Percentiles rank a stretch among this genome's conserved stretches.
These are phyloP conservation scores for Zaprionus lineosus DNA, from an alignment of 2,888 invertebrate species.

Conservation along the genomic window DNA sequence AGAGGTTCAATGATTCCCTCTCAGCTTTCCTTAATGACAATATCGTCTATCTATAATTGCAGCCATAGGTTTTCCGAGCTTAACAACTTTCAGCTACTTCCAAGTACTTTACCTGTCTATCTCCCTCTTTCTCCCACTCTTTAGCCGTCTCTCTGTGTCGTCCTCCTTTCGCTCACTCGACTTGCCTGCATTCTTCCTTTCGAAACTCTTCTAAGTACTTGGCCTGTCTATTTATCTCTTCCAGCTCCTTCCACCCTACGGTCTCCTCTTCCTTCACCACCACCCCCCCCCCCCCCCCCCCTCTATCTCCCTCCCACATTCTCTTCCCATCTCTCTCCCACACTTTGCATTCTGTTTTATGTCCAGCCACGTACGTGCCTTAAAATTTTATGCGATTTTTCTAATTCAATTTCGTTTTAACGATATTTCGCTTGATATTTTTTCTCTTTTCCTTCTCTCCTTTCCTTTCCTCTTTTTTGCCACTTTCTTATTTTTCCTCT, in stretches of 20 bases:
- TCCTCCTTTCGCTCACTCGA: too few species aligned
- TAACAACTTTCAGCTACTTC: too few species aligned
- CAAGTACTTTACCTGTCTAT: too few species aligned
- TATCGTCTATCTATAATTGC: conserved; percentile 38
- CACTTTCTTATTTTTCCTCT: not conserved
- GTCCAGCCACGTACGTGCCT: conserved; percentile 43
- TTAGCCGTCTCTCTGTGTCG: too few species aligned
- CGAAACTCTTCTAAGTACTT: too few species aligned
- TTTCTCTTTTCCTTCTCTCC: conserved; percentile 15
- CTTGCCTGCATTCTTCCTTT: too few species aligned
- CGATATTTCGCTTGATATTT: conserved; percentile 50
- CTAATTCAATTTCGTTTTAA: conserved; percentile 66
- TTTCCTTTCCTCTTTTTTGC: conserved; percentile 14
- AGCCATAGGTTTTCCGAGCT: too few species aligned
- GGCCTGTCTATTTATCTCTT: too few species aligned
- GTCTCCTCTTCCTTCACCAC: not conserved
- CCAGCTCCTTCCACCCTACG: too few species aligned
- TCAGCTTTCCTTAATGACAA: too few species aligned
- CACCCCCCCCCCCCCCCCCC: not conserved
- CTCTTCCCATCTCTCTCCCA: not conserved
- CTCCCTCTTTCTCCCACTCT: not conserved
- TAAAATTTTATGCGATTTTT: conserved; percentile 59
- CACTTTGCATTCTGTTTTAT: conserved; percentile 22
- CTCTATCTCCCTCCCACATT: not conserved
- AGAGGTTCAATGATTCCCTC: conserved; percentile 17